phyloP scores from a whole-genome alignment of 2,888 invertebrate genomes.

The Nomada ferruginata region DNA sequence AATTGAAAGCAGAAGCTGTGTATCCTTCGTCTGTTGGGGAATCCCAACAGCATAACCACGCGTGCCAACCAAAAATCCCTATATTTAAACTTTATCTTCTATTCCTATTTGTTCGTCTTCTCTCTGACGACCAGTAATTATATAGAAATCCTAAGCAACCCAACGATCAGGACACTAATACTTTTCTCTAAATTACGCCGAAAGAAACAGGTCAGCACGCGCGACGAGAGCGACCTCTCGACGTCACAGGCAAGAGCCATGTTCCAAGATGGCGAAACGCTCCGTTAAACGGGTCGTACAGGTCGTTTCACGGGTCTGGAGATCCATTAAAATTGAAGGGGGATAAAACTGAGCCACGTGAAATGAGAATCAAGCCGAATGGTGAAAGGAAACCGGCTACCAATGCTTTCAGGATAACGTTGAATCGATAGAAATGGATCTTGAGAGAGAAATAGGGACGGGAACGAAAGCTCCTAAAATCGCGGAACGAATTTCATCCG shows the following conservation, averaged over 20 bases:
- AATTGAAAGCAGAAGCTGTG: too few species aligned
- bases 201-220: too few species aligned
- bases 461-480: not conserved
- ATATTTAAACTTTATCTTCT: too few species aligned
- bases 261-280: not conserved
- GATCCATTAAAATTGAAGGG: conserved; percentile 47
- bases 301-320: conserved; percentile 22
- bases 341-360: conserved; percentile 27
- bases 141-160: not conserved
- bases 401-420: not conserved
- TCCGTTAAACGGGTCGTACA: not conserved
- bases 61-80: too few species aligned
- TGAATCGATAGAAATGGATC: not conserved
- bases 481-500: not conserved
- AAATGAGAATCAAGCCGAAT: conserved; percentile 2
- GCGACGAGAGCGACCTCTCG: not conserved
- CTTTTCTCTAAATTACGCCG: too few species aligned
- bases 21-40: too few species aligned
- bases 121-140: not conserved
- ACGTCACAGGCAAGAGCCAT: not conserved
- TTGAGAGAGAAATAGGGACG: not conserved
- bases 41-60: too few species aligned
- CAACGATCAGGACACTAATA: not conserved
- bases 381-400: conserved; percentile 2
- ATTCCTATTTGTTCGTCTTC: too few species aligned